These are phyloP conservation scores for Cyphomyrus discorhynchus DNA, from an alignment of 2,113 vertebrate genomes.

Conservation along the genomic window DNA sequence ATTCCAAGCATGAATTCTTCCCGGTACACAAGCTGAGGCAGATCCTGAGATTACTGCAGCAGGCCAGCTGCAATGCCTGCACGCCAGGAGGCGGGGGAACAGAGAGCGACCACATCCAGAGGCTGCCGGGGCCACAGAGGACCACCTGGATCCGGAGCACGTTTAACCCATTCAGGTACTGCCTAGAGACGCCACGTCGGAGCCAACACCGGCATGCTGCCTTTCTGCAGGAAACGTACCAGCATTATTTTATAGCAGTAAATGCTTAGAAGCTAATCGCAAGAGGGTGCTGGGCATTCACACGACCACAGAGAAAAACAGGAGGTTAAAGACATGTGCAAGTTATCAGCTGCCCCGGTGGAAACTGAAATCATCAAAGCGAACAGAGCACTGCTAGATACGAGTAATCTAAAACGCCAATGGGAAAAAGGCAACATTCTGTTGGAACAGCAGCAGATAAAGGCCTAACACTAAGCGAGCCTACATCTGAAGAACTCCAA, in stretches of 20 bases:
- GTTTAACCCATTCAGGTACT: conserved; percentile 37
- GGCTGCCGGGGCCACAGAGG: conserved; percentile 40
- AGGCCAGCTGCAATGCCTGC: conserved; percentile 51
- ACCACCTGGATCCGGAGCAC: conserved; percentile 64
- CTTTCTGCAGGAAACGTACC: not conserved
- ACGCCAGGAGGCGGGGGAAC: conserved; percentile 32
- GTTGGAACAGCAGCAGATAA: not conserved
- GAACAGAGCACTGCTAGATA: not conserved
- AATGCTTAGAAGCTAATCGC: not conserved
- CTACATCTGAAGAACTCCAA: not conserved
- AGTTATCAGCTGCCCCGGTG: not conserved
- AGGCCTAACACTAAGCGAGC: not conserved
- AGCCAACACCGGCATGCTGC: conserved; percentile 37
- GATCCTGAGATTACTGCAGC: conserved; percentile 44
- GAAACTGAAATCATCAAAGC: not conserved
- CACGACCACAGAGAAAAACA: not conserved
- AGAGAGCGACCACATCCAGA: conserved; percentile 37
- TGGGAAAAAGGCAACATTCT: not conserved
- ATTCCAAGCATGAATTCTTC: conserved; percentile 54
- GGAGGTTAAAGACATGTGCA: not conserved
- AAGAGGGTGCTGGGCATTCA: not conserved
- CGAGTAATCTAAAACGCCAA: not conserved
- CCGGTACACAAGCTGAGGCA: conserved; percentile 49
- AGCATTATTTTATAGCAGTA: not conserved
- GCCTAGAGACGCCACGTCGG: conserved; percentile 32